These are phyloP conservation scores for Phyllotis vaccarum DNA, from an alignment of 2,797 vertebrate species.

Conservation along the genomic window DNA sequence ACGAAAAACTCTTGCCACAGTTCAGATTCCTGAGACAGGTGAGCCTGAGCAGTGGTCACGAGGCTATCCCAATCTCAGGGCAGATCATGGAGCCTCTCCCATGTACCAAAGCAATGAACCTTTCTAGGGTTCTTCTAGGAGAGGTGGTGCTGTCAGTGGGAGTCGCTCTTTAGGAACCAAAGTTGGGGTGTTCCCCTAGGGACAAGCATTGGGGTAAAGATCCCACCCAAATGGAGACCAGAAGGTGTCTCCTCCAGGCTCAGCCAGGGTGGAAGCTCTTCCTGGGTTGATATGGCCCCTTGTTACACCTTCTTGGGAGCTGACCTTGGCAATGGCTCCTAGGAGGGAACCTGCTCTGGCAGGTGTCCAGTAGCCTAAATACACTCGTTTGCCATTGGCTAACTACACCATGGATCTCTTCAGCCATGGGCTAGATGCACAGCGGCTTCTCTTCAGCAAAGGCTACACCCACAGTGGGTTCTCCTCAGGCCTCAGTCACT, in stretches of 20 bases:
- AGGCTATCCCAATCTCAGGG: not conserved
- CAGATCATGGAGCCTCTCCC: accelerated
- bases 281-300: not conserved
- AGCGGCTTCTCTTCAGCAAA: no score
- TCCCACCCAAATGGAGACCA: not conserved
- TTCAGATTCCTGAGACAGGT: not conserved
- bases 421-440: not conserved
- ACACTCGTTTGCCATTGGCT: not conserved
- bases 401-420: no score
- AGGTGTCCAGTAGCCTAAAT: not conserved
- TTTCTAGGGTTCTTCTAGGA: not conserved
- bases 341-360: not conserved
- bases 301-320: not conserved
- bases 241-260: not conserved
- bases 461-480: not conserved
- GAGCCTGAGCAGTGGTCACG: not conserved
- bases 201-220: no score
- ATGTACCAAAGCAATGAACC: not conserved
- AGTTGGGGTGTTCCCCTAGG: no score
- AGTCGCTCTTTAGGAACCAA: not conserved
- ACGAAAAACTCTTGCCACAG: not conserved
- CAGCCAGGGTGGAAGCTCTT: not conserved
- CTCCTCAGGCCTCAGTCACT: not conserved
- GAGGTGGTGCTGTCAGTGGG: no score
- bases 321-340: not conserved